phyloP scores from a whole-genome alignment of 2,888 invertebrate species.

The Lycocerus yunnanus region DNA sequence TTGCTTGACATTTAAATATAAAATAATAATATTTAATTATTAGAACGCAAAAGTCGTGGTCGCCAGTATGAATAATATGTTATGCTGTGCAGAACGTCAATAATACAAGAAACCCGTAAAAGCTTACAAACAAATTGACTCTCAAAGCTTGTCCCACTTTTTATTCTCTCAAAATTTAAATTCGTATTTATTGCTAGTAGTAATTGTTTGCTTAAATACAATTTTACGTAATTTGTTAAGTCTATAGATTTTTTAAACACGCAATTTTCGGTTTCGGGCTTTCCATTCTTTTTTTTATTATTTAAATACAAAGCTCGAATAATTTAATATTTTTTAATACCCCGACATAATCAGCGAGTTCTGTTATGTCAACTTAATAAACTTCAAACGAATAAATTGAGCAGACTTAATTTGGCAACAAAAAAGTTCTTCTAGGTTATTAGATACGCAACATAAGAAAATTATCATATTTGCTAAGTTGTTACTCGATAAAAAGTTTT shows the following conservation, averaged over 20 bases:
- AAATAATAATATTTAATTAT: neutral
- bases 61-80: neutral
- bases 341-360: neutral
- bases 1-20: neutral
- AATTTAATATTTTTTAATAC: neutral
- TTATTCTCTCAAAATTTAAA: neutral
- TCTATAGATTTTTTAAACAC: neutral
- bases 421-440: neutral
- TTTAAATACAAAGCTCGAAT: neutral
- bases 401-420: neutral
- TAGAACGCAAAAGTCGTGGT: neutral
- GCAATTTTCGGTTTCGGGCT: no score
- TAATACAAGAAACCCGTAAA: neutral
- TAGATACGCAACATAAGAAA: neutral
- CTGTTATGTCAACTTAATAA: neutral
- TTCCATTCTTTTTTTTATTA: neutral
- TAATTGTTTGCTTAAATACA: neutral
- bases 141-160: neutral
- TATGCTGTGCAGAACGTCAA: neutral
- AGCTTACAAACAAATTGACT: neutral
- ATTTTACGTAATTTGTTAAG: neutral
- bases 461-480: slow-evolving; percentile 16
- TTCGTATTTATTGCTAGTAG: neutral
- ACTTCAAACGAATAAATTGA: neutral
- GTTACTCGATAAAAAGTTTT: slow-evolving; percentile 11